Evolutionary conservation across 2,113 vertebrate genomes (phyloP).

Genomic region (Oophaga pumilio): DNA sequence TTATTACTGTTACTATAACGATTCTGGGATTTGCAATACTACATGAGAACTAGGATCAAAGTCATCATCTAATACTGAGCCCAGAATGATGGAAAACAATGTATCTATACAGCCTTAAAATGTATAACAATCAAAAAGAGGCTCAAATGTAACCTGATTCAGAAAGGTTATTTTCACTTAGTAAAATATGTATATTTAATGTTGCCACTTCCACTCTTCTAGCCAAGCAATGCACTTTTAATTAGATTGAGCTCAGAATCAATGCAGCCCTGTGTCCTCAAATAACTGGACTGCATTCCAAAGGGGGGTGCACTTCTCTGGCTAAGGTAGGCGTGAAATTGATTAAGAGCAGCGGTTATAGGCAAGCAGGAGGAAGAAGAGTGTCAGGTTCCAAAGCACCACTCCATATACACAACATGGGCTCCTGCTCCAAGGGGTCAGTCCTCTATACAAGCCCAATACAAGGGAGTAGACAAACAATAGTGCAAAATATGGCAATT

Average conservation of each 20-base stretch:
- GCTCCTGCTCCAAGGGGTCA: background rate
- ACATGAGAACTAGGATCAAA: too few species aligned
- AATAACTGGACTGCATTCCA: constrained; percentile 59
- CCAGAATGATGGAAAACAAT: background rate
- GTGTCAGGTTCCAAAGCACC: constrained; percentile 37
- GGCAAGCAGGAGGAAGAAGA: constrained; percentile 20
- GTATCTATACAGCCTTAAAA: background rate
- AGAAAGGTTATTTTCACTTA: background rate
- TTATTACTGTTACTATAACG: too few species aligned
- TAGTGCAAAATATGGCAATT: background rate
- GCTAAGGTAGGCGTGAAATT: constrained; percentile 59
- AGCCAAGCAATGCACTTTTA: constrained; percentile 56
- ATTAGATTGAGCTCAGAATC: constrained; percentile 58
- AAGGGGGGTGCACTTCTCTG: constrained; percentile 50
- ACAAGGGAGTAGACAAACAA: background rate
- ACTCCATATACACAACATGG: background rate
- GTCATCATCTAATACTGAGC: background rate
- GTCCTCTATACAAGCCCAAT: background rate
- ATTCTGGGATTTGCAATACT: too few species aligned
- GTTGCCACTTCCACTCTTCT: background rate
- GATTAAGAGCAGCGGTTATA: constrained; percentile 53
- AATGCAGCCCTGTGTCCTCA: constrained; percentile 59
- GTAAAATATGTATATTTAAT: constrained; percentile 24
- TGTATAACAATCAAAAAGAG: background rate
- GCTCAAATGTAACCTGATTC: background rate